A percentile compares a stretch with the other conserved stretches of the same genome.
phyloP scores from a whole-genome alignment of 2,797 vertebrate species.

The Poliocrania exsul region DNA sequence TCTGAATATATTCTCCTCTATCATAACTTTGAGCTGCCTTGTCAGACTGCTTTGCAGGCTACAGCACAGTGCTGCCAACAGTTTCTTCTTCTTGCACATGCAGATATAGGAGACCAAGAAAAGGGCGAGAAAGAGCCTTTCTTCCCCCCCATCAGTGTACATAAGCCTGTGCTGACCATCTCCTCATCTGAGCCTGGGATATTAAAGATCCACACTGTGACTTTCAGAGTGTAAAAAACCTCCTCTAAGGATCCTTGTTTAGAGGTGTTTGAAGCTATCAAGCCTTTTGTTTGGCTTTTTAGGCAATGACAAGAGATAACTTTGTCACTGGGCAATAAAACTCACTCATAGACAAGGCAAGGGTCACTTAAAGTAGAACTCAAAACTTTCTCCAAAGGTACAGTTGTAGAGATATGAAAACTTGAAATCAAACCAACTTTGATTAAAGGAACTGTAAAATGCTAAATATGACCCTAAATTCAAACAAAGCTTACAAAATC shows the following conservation, averaged over 20 bases:
- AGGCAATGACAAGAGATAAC: background rate
- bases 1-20: background rate
- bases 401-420: rapidly evolving
- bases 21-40: background rate
- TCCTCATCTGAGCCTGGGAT: background rate
- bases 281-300: background rate
- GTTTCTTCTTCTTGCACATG: background rate
- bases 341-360: background rate
- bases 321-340: background rate
- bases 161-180: background rate
- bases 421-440: background rate
- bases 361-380: background rate
- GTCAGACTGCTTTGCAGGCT: background rate
- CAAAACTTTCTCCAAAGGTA: background rate
- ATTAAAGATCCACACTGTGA: background rate
- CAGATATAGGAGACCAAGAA: background rate
- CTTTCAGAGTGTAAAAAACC: background rate
- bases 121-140: background rate
- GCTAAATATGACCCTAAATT: background rate
- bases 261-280: background rate
- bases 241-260: background rate
- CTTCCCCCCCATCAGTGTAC: background rate
- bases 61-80: background rate
- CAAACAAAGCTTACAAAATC: background rate
- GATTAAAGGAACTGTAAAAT: background rate